A percentile compares a stretch with the other conserved stretches of the same genome.
Conservation (phyloP, 2,888 invertebrate species). For the Danaus chrysippus region DNA sequence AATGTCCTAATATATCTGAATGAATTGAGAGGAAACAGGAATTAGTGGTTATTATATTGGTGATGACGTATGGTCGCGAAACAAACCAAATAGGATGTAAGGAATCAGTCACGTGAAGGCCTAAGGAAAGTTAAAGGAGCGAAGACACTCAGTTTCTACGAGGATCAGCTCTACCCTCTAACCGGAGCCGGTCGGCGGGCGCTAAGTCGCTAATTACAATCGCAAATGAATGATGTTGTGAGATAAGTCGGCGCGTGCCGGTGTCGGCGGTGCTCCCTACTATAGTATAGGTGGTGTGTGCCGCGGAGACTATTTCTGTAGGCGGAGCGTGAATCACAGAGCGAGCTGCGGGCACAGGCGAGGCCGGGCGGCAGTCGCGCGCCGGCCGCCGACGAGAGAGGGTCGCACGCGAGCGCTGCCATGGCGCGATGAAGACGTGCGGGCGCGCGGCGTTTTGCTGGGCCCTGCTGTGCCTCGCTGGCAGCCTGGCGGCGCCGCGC, state of each 20-base stretch:
- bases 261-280: conserved; percentile 31
- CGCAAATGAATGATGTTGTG: conserved; percentile 65
- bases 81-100: no score
- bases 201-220: conserved; percentile 51
- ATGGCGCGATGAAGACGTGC: conserved; percentile 75
- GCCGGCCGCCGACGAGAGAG: conserved; percentile 65
- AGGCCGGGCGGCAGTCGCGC: conserved; percentile 63
- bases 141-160: background rate
- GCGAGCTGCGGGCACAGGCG: conserved; percentile 55
- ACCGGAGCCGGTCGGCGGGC: conserved; percentile 20
- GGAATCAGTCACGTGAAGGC: no score
- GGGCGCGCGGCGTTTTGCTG: conserved; percentile 74
- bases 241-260: conserved; percentile 61
- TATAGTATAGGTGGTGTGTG: conserved; percentile 25
- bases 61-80: no score
- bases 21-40: no score
- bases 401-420: conserved; percentile 54
- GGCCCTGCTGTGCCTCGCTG: conserved; percentile 64
- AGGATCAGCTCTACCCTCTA: background rate
- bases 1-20: no score
- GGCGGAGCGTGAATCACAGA: conserved; percentile 53
- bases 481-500: conserved; percentile 52
- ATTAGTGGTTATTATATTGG: no score
- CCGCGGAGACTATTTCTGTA: conserved; percentile 63
- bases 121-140: no score